Evolutionary conservation across 2,113 vertebrate species (phyloP), one percentile per base, ranked within the genome.

Genomic region (Jacana jacana): DNA sequence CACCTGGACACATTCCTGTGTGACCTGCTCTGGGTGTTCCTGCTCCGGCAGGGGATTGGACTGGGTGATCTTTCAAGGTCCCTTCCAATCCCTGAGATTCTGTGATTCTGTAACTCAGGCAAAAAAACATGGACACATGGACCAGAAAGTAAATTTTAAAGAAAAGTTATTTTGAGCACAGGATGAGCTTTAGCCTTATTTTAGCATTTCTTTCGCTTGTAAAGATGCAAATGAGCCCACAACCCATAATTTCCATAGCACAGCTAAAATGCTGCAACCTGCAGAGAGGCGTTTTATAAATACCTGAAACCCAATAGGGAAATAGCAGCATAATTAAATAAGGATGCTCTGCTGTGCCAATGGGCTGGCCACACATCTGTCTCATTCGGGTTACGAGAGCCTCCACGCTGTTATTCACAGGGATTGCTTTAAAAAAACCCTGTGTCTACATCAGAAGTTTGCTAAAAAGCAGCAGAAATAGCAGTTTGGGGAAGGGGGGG

Each of bases 211-310:
- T 89, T 80, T 86, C 75, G 77, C 75, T 80, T 30, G 25, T 23
- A 80, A 85, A 40, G 75, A 94, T 77, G 88, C 31, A 94, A 79
- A 93, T 93, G 44, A 94, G 54, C 54, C n/a, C 17, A 72, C 37
- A 90, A 27, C 11, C 48, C 33, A 11, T 89, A 65, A 88, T 86
- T 88, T 82, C 66, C 54, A 89, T 35, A 44, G 11, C 73, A 76
- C 35, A 52, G 57, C 30, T 85, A 73, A 91, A 91, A 88, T 44
- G n/a, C 40, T 91, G 71, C 78, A 69, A 51, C 70, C 85, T 28
- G 66, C 49, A 85, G 63, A 91, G 95, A 93, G 25, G 61, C 33
- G 71, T 71, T 97, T 91, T 87, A 79, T 55, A 89, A 85, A 83
- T 68, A 87, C 49, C 48, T 85, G 65, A 85, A 91, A 75, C 63